These are phyloP conservation scores for Egretta garzetta DNA, from an alignment of 2,113 vertebrate species.

Conservation along the genomic window DNA sequence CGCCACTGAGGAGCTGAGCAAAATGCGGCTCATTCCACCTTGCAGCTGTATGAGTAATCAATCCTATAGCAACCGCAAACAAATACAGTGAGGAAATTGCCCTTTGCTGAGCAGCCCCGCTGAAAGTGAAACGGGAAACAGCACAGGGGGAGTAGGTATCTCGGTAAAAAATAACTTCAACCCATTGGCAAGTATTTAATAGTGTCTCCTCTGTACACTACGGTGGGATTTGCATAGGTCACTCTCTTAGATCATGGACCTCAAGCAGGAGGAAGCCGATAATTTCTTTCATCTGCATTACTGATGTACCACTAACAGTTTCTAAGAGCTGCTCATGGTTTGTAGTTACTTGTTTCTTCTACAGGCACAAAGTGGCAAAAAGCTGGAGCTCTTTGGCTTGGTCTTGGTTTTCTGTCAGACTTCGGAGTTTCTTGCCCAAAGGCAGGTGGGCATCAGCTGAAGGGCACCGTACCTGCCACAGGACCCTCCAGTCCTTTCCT, in stretches of 20 bases:
- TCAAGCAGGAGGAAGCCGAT: background rate
- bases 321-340: background rate
- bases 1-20: background rate
- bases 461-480: background rate
- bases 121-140: background rate
- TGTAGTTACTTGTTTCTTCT: background rate
- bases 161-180: background rate
- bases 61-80: conserved; percentile 8
- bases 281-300: background rate
- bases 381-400: background rate
- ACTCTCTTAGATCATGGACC: background rate
- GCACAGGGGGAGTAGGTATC: background rate
- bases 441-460: background rate
- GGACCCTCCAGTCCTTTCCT: background rate
- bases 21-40: background rate
- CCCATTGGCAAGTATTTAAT: background rate
- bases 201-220: background rate
- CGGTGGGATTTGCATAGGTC: background rate
- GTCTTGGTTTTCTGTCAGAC: background rate
- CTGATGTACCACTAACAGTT: background rate
- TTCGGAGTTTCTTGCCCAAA: background rate
- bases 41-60: background rate
- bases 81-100: conserved; percentile 6
- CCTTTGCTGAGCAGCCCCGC: background rate
- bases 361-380: background rate